Evolutionary conservation across 2,888 invertebrate species (phyloP).

Genomic region (Alloscopus bannaensis): DNA sequence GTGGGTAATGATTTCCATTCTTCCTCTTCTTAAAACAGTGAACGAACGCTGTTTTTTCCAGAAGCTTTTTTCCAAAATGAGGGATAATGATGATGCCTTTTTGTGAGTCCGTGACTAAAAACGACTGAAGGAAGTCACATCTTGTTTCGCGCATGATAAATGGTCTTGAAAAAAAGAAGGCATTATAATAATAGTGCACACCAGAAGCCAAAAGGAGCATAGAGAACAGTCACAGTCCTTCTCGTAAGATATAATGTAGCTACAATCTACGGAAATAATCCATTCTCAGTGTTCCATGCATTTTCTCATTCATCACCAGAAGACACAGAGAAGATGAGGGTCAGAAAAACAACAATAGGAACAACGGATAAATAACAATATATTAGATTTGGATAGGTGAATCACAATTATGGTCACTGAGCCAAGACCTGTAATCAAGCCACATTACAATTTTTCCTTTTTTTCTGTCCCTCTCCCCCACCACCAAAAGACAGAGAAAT

Average conservation of each 20-base stretch:
- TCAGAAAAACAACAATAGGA: slow-evolving; percentile 46
- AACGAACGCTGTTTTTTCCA: slow-evolving; percentile 35
- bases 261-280: slow-evolving; percentile 41
- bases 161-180: slow-evolving; percentile 29
- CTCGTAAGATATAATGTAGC: slow-evolving; percentile 3
- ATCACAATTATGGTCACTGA: slow-evolving; percentile 66
- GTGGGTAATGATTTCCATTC: slow-evolving; percentile 27
- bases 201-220: slow-evolving; percentile 5
- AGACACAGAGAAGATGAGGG: too few species aligned
- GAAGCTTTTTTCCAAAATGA: slow-evolving; percentile 50
- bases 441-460: slow-evolving; percentile 64
- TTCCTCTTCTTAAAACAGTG: slow-evolving; percentile 10
- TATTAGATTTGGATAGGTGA: slow-evolving; percentile 53
- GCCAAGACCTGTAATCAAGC: slow-evolving; percentile 73
- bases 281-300: slow-evolving; percentile 42
- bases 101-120: slow-evolving; percentile 55
- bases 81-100: slow-evolving; percentile 26
- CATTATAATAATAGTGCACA: slow-evolving; percentile 18
- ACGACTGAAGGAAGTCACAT: slow-evolving; percentile 32
- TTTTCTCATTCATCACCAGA: slow-evolving; percentile 48
- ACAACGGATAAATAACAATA: slow-evolving; percentile 53
- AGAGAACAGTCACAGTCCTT: not conserved
- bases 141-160: slow-evolving; percentile 58
- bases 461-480: too few species aligned
- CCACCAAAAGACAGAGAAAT: too few species aligned